Base-by-base conservation (phyloP, 2,888 invertebrate species). In the Hetaerina titia region DNA sequence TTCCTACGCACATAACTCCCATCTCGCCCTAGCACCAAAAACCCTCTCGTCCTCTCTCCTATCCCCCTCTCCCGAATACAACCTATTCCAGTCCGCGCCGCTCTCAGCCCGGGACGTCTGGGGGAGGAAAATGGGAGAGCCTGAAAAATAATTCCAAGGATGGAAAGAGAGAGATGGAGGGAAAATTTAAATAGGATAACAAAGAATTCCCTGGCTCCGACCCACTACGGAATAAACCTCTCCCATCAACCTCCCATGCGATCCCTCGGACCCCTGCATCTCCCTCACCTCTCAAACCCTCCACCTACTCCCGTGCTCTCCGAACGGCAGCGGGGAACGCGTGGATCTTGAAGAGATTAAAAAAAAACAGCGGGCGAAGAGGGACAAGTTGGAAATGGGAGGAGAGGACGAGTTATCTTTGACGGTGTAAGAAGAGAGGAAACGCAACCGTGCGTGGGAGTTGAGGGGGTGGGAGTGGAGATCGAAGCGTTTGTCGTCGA, bases 161-260 rank as follows among this genome's bases (percentile, higher is more conserved):
- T 69, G 15, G 74, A 74, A 74, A 31, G 56, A 74, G 89, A 58
- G 89, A 57, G 13, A 89, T 56, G n/a, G 89, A 89, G 89, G 15
- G 19, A 89, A 89, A 58, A 89, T 89, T 57, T 58, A 58, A 89
- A 58, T 9, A 89, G 81, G 81, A 81, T 81, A 81, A 81, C 81
- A 81, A 81, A 31, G 81, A 81, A 31, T 31, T 11, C 22, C 81
- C 15, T 9, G 25, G 0, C 63, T 19, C 89, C 89, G 9, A 63
- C 90, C 25, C 69, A 25, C n/a, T 19, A 25, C 89, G 15, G n/a
- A 57, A 89, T 25, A n/a, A 31, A 25, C 45, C 63, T 19, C 11
- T 58, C 4, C 63, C 25, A 90, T 63, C n/a, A 15, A 31, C 63
- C 31, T 90, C 25, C 57, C 25, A 58, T 89, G n/a, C 89, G 58